Base-by-base conservation (phyloP, 1,140 invertebrate species). In the Himalopsyche phryganea region DNA sequence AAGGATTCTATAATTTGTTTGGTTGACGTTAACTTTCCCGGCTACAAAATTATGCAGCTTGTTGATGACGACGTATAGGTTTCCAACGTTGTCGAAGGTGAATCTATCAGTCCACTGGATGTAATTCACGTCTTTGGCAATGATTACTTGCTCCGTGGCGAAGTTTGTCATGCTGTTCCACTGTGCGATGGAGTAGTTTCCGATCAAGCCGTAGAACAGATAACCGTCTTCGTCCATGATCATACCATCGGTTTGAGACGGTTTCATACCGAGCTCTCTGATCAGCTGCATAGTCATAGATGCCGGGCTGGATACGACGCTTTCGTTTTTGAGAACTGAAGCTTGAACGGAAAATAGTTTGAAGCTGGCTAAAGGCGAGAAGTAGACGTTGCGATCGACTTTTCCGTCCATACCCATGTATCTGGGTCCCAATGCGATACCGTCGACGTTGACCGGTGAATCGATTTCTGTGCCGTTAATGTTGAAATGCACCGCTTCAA, bases 41-140 rank as follows among this genome's bases (percentile, higher is more conserved):
- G 78, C 77, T 6, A 84, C 67, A 55, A 83, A 84, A 59, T 84
- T 85, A 58, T 83, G 83, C 19, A 87, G 63, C n/a, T 79, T 71
- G 67, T 88, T 89, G 1, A 85, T 77, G 2, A 86, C 76, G 5
- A 85, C 80, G 69, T 82, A 87, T 0, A 88, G 66, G 58, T 80
- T 79, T 6, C 85, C 86, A 18, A 76, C 67, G 36, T 81, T 74
- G 66, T 88, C 85, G 61, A 88, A 85, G 3, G 80, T 80, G 65
- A 89, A 87, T n/a, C 80, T 80, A 60, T 85, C 83, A 0, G 85
- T 81, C 86, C 87, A 89, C 66, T 88, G 84, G 66, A 88, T 82
- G 40, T 81, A 79, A 19, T 75, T 78, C 6, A 81, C 75, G 68
- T 88, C 85, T 46, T 80, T 73, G 2, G 84, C 80, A 40, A 88